Base-by-base conservation (phyloP, 2,797 vertebrate species). In the Kryptolebias ocellatus region DNA sequence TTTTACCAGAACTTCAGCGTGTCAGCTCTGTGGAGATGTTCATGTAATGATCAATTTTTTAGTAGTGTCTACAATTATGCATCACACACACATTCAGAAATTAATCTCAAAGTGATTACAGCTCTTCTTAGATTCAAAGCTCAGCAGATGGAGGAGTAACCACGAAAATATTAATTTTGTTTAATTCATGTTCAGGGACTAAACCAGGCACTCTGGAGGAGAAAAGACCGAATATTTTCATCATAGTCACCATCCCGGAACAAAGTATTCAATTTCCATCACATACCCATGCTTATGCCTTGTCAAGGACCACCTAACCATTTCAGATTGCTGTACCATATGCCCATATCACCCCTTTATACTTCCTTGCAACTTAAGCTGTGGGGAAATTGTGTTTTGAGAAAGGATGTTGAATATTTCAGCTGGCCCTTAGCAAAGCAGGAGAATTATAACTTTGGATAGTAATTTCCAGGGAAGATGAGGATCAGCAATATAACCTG, bases 401-500 rank as follows among this genome's bases (percentile, higher is more conserved):
- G 58, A 60, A 76, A 69, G 31, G 44, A 31, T 51, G 55, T 46
- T 83, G 53, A 85, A 79, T 83, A 86, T 84, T 84, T 78, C 49
- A 67, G 64, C 66, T 64, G 61, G 79, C 81, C 84, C 64, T 76
- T 60, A 80, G 78, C 67, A 42, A 70, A 79, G 74, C 63, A 4
- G 79, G 16, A 29, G 76, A 76, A 74, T 78, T 74, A 79, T 78
- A 78, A 51, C 64, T 56, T 56, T 64, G 74, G 85, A 76, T 64
- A 87, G 77, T 89, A 79, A 87, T 88, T 87, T 90, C 79, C 69
- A 86, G 70, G 55, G 72, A 64, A 86, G 83, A 87, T 84, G 87
- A 79, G 84, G 70, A 83, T 92, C 90, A 90, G 81, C 86, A 84
- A 75, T 79, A 88, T 85, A 80, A 84, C 84, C 80, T 62, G 71